Evolutionary conservation across 2,113 vertebrate genomes (phyloP).

Genomic region (Halcyon malimbica): DNA sequence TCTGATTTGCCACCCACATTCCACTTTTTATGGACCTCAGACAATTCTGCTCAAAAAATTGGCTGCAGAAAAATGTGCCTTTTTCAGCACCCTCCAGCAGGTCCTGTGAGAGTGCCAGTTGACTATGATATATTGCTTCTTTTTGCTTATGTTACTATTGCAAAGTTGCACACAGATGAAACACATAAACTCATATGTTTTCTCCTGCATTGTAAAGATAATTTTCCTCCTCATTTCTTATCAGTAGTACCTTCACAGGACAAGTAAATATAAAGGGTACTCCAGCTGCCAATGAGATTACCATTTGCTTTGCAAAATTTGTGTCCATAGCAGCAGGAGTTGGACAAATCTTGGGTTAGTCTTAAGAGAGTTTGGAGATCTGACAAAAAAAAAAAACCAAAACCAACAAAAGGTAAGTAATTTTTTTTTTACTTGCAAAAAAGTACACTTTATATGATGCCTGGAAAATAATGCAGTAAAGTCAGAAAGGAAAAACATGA

Average conservation of each 20-base stretch:
- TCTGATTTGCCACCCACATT: not conserved
- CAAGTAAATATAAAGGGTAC: not conserved
- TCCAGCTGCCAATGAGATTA: not conserved
- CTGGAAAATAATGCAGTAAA: not conserved
- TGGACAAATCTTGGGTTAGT: not conserved
- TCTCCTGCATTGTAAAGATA: not conserved
- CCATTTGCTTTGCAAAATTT: not conserved
- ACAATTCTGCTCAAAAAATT: not conserved
- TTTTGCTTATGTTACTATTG: not conserved
- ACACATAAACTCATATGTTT: not conserved
- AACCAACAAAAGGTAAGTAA: fast-evolving
- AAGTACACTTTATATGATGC: not conserved
- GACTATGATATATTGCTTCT: not conserved
- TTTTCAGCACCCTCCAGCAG: not conserved
- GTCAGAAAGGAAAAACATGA: not conserved
- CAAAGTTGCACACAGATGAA: not conserved
- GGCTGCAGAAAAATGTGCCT: not conserved
- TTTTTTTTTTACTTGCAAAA: not conserved
- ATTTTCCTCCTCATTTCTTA: not conserved
- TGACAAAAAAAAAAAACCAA: not conserved
- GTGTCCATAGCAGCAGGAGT: not conserved
- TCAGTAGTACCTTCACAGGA: not conserved
- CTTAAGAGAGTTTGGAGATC: not conserved
- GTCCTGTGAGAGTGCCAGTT: not conserved
- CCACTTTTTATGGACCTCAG: not conserved